Evolutionary conservation across 2,113 vertebrate genomes (phyloP).

Genomic region (Pterocles orientalis): DNA sequence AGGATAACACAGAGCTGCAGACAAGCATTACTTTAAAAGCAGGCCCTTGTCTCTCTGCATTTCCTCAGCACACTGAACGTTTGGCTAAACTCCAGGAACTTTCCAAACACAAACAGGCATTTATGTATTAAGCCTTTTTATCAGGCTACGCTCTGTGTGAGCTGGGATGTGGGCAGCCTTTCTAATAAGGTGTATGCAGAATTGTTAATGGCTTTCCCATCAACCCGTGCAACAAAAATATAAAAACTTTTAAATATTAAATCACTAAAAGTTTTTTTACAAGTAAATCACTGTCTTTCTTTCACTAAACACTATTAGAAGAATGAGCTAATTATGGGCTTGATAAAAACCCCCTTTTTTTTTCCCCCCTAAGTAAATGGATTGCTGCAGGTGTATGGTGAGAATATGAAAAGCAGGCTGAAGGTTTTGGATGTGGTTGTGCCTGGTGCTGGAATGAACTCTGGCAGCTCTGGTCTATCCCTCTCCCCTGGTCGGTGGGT

Average conservation of each 20-base stretch:
- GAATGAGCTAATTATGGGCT: not conserved
- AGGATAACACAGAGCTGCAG: constrained; percentile 56
- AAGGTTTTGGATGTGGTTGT: not conserved
- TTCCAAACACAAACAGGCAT: constrained; percentile 67
- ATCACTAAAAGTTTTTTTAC: not conserved
- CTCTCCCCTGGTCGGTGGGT: not conserved
- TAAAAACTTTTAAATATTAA: not conserved
- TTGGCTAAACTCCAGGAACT: constrained; percentile 64
- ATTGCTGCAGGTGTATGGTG: not conserved
- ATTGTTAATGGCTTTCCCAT: constrained; percentile 27
- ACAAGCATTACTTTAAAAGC: constrained; percentile 52
- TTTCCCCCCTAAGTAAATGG: not conserved
- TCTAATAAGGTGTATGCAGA: constrained; percentile 37
- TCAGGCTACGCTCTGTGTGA: constrained; percentile 57
- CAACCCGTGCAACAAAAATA: not conserved
- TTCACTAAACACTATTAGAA: not conserved
- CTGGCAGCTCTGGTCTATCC: not conserved
- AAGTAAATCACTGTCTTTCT: not conserved
- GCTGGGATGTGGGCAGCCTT: constrained; percentile 53
- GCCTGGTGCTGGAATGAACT: not conserved
- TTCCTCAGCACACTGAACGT: constrained; percentile 47
- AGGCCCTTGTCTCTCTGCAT: constrained; percentile 62
- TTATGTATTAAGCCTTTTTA: constrained; percentile 67
- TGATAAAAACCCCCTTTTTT: fast-evolving
- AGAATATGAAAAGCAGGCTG: not conserved